Evolutionary conservation across 2,113 vertebrate genomes (phyloP).

Genomic region (Notarius quadriscutis): DNA sequence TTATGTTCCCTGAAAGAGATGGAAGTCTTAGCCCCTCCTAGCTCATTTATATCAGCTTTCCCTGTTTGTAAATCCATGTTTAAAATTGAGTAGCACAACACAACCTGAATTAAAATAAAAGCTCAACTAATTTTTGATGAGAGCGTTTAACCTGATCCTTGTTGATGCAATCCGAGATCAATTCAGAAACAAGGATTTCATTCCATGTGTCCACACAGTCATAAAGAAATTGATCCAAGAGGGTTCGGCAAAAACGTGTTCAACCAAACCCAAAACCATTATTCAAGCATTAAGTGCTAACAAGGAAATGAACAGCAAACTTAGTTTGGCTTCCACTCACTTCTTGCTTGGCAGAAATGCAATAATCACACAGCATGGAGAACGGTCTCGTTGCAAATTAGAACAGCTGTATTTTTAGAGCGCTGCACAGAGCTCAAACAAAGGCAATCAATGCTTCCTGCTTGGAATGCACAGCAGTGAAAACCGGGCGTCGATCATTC

Average conservation of each 20-base stretch:
- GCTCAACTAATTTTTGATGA: neutral
- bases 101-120: neutral
- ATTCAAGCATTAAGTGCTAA: neutral
- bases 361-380: conserved; percentile 59
- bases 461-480: conserved; percentile 17
- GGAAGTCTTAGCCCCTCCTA: neutral
- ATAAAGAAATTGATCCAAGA: neutral
- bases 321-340: conserved; percentile 27
- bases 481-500: neutral
- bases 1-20: neutral
- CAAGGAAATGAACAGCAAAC: conserved; percentile 24
- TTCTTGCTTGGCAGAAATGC: conserved; percentile 53
- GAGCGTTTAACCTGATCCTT: neutral
- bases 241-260: neutral
- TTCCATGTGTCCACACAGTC: neutral
- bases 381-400: conserved; percentile 63
- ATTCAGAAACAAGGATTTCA: neutral
- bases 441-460: conserved; percentile 45
- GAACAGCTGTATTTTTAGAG: conserved; percentile 54
- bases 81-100: neutral
- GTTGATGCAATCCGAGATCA: neutral
- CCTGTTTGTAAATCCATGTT: neutral
- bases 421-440: conserved; percentile 19
- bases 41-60: neutral
- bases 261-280: neutral